phyloP scores from a whole-genome alignment of 2,888 invertebrate genomes.

The Desoria tigrina region DNA sequence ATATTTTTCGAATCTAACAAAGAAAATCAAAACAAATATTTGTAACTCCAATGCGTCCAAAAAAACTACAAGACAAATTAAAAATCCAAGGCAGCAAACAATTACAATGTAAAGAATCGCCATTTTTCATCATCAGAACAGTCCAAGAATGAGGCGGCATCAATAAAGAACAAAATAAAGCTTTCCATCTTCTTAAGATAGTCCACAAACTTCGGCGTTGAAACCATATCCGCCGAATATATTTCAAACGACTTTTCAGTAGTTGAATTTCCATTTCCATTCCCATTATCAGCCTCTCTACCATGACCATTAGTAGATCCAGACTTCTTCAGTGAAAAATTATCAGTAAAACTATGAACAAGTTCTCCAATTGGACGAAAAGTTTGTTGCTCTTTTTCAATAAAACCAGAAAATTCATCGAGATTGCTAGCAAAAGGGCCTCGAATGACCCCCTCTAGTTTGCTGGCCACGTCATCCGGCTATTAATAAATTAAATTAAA shows the following conservation, averaged over 20 bases:
- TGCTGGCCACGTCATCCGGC: constrained; percentile 74
- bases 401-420: constrained; percentile 69
- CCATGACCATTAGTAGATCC: background rate
- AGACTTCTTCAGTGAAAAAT: background rate
- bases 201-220: constrained; percentile 68
- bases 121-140: constrained; percentile 82
- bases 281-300: background rate
- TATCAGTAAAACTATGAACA: constrained; percentile 62
- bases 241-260: constrained; percentile 68
- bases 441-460: constrained; percentile 69
- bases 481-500: too few relatives aligned
- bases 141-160: constrained; percentile 93
- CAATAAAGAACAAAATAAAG: constrained; percentile 91
- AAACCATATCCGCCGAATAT: constrained; percentile 71
- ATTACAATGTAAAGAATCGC: constrained; percentile 69
- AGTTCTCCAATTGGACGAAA: constrained; percentile 77
- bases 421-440: constrained; percentile 71
- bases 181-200: constrained; percentile 86
- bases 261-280: constrained; percentile 19
- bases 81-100: too few relatives aligned
- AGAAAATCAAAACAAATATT: constrained; percentile 3
- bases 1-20: constrained; percentile 58
- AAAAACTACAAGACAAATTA: too few relatives aligned
- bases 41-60: too few relatives aligned
- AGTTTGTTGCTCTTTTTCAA: constrained; percentile 68